These are phyloP conservation scores for Antheraea pernyi DNA, from an alignment of 1,140 invertebrate genomes.

Conservation along the genomic window DNA sequence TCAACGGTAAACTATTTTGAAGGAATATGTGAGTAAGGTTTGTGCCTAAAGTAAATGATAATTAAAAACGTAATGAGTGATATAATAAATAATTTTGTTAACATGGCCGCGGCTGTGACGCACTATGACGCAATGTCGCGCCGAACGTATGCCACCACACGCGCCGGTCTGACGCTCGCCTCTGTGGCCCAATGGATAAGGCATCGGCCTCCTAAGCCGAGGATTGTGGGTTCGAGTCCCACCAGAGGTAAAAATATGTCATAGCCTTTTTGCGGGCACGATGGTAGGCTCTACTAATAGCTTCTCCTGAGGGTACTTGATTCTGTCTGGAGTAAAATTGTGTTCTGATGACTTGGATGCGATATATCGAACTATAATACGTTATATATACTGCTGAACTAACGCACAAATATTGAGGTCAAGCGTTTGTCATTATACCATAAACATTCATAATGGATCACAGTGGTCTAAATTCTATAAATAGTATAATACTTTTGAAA, in stretches of 20 bases:
- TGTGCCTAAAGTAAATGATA: not conserved
- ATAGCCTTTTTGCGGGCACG: not conserved
- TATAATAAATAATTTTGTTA: not conserved
- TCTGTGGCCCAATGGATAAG: slow-evolving; percentile 88
- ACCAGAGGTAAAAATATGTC: slow-evolving; percentile 80
- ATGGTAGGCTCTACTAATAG: not conserved
- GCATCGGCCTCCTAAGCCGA: slow-evolving; percentile 87
- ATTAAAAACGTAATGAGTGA: not conserved
- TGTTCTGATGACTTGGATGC: not conserved
- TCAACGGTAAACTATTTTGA: not conserved
- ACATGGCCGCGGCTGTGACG: slow-evolving; percentile 28
- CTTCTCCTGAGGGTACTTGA: not conserved
- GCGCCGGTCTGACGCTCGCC: slow-evolving; percentile 65
- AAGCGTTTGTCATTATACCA: no score
- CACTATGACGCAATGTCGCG: slow-evolving; percentile 52
- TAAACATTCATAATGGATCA: no score
- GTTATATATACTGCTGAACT: no score
- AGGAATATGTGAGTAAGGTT: not conserved
- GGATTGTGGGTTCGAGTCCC: slow-evolving; percentile 88
- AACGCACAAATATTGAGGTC: no score
- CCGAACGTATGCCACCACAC: slow-evolving; percentile 33
- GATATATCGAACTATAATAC: not conserved
- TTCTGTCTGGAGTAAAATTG: not conserved
- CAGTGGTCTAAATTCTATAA: no score
- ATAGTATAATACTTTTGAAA: no score